phyloP scores from a whole-genome alignment of 2,113 vertebrate species.

The Eclectus roratus region DNA sequence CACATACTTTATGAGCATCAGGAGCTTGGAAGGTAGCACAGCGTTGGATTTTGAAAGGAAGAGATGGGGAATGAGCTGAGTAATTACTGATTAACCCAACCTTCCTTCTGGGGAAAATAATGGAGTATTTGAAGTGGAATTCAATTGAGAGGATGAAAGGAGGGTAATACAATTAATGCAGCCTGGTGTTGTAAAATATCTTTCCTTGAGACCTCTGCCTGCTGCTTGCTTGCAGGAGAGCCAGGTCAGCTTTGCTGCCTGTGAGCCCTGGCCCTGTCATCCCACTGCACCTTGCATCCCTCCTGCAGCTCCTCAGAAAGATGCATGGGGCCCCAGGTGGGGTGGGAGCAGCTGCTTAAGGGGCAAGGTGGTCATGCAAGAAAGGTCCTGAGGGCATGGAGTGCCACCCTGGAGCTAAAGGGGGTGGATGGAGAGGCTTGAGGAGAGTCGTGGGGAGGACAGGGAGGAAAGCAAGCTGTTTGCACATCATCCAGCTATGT shows the following conservation, averaged over 20 bases:
- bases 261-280: not conserved
- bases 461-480: not conserved
- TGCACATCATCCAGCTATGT: not conserved
- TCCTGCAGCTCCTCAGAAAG: not conserved
- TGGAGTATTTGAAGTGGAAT: not conserved
- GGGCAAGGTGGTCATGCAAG: rapidly evolving
- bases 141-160: not conserved
- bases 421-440: not conserved
- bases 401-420: not conserved
- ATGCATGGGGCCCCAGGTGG: rapidly evolving
- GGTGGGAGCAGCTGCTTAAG: rapidly evolving
- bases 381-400: rapidly evolving
- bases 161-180: not conserved
- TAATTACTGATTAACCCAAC: not conserved
- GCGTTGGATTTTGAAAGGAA: not conserved
- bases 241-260: not conserved
- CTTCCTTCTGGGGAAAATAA: slow-evolving; percentile 18
- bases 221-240: rapidly evolving
- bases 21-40: not conserved
- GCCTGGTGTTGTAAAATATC: not conserved
- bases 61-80: not conserved
- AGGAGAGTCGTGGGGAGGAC: not conserved
- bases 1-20: not conserved
- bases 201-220: not conserved
- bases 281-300: not conserved